Evolutionary conservation across 2,113 vertebrate genomes (phyloP), one percentile per base, ranked within the genome.

Genomic region (Halichoeres trimaculatus): DNA sequence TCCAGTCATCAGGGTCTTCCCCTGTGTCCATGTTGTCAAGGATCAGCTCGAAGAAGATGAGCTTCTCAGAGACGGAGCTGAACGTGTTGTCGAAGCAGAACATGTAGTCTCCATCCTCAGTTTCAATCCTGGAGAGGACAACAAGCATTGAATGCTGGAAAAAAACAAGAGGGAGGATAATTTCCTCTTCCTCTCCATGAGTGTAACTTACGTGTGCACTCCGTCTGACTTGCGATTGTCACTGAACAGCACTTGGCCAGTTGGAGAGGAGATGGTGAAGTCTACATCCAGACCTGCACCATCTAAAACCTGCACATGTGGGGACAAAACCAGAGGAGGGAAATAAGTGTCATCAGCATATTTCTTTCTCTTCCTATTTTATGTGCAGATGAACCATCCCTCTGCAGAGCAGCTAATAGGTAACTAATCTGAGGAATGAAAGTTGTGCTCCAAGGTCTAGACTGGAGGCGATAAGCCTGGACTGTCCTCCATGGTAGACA

Each of bases 11-110:
- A 36, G 94, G 92, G 22, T 96, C 95, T 0, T 95, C 94, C 45
- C 95, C 94, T 30, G 85, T 86, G 0, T 91, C 91, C 95, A 98
- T 96, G 67, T 99, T 98, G 94, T 99, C 98, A 88, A 99, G 91
- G 79, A 99, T 98, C 90, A 99, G 84, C 91, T 99, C 97, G 86
- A 99, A 99, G 93, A 99, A 99, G 90, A 99, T 96, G n/a, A 98
- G 94, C 89, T 99, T 99, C 89, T 99, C 97, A 1, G 96, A 99
- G 80, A 99, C 90, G 0, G 95, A 85, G 77, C 97, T 99, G 90
- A 99, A 99, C 5, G 96, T 95, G 92, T 99, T 99, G 91, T 99
- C 98, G 79, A 99, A 99, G 90, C 98, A 99, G 91, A 99, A 98
- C 96, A 96, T 96, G 88, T 99, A 99, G 92, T 99, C 98, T 34